A percentile compares a stretch with the other conserved stretches of the same genome.
Conservation (phyloP, 2,888 invertebrate species). For the Malthinus flaveolus region DNA sequence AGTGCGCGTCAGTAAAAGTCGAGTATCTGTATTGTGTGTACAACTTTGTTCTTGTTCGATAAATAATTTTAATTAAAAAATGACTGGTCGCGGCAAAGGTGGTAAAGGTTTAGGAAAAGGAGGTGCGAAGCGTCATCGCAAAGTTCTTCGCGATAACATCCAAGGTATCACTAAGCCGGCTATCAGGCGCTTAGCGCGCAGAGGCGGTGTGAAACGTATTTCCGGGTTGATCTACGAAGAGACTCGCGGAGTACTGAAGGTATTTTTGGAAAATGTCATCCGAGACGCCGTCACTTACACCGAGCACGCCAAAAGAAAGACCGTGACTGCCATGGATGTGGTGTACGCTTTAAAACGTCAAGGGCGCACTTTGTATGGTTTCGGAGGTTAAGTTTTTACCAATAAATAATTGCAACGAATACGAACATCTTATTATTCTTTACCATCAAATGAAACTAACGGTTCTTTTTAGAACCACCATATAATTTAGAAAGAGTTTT, state of each 20-base stretch:
- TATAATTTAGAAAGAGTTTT: not conserved
- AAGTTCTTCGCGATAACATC: constrained; percentile 14
- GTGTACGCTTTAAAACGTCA: constrained; percentile 85
- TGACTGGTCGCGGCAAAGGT: constrained; percentile 6
- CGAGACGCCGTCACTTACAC: constrained; percentile 11
- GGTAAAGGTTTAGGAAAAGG: constrained; percentile 14
- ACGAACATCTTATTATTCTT: not conserved
- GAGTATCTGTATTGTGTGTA: not conserved
- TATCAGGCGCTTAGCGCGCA: constrained; percentile 72
- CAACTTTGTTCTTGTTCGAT: not conserved
- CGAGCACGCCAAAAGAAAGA: constrained; percentile 86
- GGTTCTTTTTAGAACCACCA: constrained; percentile 5
- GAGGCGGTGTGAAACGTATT: constrained; percentile 59
- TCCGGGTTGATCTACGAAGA: constrained; percentile 9
- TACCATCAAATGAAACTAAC: not conserved
- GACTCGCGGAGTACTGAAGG: constrained; percentile 4
- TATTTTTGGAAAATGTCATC: constrained; percentile 5
- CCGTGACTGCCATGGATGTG: constrained; percentile 87
- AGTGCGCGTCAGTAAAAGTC: not conserved
- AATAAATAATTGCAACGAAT: not conserved
- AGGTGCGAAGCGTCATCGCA: constrained; percentile 15
- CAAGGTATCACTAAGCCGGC: constrained; percentile 13
- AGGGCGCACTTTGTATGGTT: constrained; percentile 72
- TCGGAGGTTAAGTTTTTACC: not conserved
- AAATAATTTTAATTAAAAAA: not conserved